phyloP scores from a whole-genome alignment of 1,140 invertebrate genomes.

The Cydia strobilella region DNA sequence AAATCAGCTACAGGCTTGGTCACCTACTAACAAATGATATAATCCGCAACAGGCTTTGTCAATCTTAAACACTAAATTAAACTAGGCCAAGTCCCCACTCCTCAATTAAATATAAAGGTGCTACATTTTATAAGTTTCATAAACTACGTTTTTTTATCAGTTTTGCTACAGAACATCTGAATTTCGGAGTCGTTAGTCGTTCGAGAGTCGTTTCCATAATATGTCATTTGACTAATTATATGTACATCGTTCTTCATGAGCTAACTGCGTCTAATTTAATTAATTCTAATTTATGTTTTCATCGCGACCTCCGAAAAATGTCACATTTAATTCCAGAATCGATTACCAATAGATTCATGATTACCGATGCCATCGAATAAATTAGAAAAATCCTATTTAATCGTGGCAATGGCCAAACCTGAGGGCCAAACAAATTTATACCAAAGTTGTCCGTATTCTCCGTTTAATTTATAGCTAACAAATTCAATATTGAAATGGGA shows the following conservation, averaged over 20 bases:
- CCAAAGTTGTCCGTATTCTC: background rate
- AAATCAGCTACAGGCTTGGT: too few relatives aligned
- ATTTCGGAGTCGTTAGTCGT: too few relatives aligned
- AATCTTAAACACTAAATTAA: too few relatives aligned
- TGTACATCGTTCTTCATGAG: background rate
- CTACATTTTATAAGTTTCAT: too few relatives aligned
- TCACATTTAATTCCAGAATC: conserved; percentile 15
- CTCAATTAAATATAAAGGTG: too few relatives aligned
- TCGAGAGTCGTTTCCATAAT: background rate
- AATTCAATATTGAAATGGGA: conserved; percentile 21
- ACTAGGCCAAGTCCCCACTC: too few relatives aligned
- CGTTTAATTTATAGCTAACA: conserved; percentile 1
- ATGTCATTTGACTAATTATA: background rate
- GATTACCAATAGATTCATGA: conserved; percentile 6
- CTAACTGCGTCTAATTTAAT: background rate
- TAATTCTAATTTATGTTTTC: conserved; percentile 21
- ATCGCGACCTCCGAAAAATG: background rate
- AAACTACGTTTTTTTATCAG: too few relatives aligned
- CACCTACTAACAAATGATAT: too few relatives aligned
- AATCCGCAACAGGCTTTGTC: too few relatives aligned
- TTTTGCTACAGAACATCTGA: too few relatives aligned
- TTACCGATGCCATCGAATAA: conserved; percentile 13
- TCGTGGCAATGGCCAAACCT: background rate
- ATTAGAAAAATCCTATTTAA: conserved; percentile 11
- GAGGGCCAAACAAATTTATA: conserved; percentile 16